These are phyloP conservation scores for Phymatocera aterrima DNA, from an alignment of 2,888 invertebrate genomes.

Conservation along the genomic window DNA sequence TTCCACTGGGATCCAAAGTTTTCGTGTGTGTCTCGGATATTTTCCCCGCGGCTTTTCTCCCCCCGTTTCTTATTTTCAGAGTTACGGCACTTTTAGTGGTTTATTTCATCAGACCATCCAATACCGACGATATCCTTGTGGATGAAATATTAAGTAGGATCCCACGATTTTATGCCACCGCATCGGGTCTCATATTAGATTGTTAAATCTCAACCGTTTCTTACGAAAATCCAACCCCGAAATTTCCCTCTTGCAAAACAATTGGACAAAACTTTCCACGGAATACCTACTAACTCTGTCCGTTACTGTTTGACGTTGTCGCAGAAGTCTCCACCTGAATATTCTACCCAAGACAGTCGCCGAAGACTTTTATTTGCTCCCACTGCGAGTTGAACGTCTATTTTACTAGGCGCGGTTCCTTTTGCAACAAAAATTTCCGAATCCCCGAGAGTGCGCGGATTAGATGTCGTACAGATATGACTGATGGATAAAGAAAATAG, in stretches of 20 bases:
- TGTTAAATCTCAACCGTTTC: background rate
- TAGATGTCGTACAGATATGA: background rate
- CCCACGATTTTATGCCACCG: background rate
- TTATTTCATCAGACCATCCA: conserved; percentile 36
- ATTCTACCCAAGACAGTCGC: conserved; percentile 16
- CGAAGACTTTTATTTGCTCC: background rate
- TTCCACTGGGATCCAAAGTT: conserved; percentile 40
- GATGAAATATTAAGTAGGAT: conserved; percentile 25
- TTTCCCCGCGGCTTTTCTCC: conserved; percentile 4
- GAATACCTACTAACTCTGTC: background rate
- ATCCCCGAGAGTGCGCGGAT: background rate
- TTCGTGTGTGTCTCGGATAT: conserved; percentile 35
- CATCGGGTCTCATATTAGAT: background rate
- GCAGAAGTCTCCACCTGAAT: background rate
- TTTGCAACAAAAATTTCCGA: background rate
- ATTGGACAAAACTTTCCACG: background rate
- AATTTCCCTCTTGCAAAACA: background rate
- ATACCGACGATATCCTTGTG: conserved; percentile 10
- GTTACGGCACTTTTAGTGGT: conserved; percentile 63
- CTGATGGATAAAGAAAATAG: background rate
- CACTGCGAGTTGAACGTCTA: background rate
- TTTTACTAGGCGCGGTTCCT: background rate
- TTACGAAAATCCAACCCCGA: background rate
- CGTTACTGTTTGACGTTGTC: background rate
- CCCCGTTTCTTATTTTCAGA: conserved; percentile 50